Evolutionary conservation across 2,888 invertebrate species (phyloP).

Genomic region (Bimastos eiseni): DNA sequence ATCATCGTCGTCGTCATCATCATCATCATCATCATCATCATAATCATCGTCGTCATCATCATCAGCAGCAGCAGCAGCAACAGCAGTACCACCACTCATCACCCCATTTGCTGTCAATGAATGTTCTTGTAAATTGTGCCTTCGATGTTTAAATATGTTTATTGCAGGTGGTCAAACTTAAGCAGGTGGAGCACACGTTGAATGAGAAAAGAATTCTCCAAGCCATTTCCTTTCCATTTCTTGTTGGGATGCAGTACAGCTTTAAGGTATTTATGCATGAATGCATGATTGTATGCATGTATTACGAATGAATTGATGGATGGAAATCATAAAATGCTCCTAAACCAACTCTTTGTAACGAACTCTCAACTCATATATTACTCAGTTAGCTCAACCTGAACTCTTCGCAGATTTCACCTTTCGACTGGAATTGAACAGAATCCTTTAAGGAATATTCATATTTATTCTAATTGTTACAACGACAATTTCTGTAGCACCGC

Average conservation of each 20-base stretch:
- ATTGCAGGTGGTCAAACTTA: slow-evolving; percentile 86
- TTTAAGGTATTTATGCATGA: slow-evolving; percentile 39
- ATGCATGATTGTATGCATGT: no score
- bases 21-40: neutral
- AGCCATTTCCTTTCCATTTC: slow-evolving; percentile 98
- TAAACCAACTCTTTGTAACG: no score
- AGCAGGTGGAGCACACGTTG: slow-evolving; percentile 98
- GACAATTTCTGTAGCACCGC: neutral
- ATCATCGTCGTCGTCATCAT: neutral
- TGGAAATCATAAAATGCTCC: no score
- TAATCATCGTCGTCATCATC: no score
- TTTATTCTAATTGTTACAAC: no score
- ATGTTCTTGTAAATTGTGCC: neutral
- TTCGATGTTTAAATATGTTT: neutral
- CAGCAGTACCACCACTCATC: neutral
- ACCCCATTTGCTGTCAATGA: neutral
- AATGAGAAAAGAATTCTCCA: slow-evolving; percentile 99
- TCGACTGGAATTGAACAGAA: no score
- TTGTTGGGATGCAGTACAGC: slow-evolving; percentile 69
- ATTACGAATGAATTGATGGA: no score
- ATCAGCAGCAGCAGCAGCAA: no score
- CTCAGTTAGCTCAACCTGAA: no score
- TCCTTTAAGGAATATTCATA: no score
- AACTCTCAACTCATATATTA: no score
- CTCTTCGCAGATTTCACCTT: no score